Base-by-base conservation (phyloP, 30 jellyfish, hydroid and myxozoan genomes). In the Morbakka virulenta region DNA sequence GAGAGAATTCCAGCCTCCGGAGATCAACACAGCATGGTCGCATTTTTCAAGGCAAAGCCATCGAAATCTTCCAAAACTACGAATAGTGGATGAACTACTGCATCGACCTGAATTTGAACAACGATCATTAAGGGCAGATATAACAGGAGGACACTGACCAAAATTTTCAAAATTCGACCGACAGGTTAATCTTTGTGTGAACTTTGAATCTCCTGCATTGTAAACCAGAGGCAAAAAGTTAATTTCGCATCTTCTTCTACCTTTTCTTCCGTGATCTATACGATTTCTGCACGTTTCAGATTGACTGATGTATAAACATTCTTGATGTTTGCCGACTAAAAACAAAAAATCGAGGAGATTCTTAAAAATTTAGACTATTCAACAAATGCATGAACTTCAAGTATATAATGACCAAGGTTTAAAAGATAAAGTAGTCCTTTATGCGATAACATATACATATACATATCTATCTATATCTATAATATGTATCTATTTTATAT, bases 1-100 rank as follows among this genome's bases (percentile, higher is more conserved):
- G 28, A 65, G 74, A 11, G 73, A 86, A 64, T 86, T 86, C 96
- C 98, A 85, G 4, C 98, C 98, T 0, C 98, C 98, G 4, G 95
- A 92, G 12, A 92, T 69, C 51, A 92, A 36, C 28, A 92, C 89
- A 1, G 92, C 95, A 51, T 78, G 76, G 75, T 92, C 98, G 47
- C 98, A 92, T 35, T 80, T 50, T 34, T 84, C 95, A 17, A 41
- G 57, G 62, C 89, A 84, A 31, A 64, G 50, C 50, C 84, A 84
- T 64, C 68, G 79, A 24, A 65, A 75, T 21, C 89, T 47, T 30
- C 74, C 67, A 17, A 74, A 53, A 2, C 87, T 78, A 6, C 53
- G 31, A 2, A 79, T 67, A 36, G 80, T 76, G 57, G 73, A 50
- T 36, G 70, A 85, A 67, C 89, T 74, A 36, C 96, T 86, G 63